Conservation (phyloP, 1,140 invertebrate genomes). For the Sinonovacula constricta region DNA sequence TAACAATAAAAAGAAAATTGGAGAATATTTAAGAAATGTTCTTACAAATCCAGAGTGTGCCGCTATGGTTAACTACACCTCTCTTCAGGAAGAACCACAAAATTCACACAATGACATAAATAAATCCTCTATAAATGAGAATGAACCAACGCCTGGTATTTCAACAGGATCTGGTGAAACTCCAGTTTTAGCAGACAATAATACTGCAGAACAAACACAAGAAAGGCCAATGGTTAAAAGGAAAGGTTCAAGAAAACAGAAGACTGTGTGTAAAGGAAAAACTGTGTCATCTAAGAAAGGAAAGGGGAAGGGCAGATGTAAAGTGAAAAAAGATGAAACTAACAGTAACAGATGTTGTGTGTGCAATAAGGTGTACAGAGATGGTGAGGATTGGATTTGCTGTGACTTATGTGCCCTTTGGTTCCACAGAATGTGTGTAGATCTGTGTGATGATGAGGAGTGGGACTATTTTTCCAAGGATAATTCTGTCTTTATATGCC, state of each 20-base stretch:
- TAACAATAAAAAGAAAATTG: neutral
- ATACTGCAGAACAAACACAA: neutral
- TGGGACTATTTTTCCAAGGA: constrained; percentile 1
- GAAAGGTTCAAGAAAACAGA: neutral
- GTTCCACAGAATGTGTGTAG: neutral
- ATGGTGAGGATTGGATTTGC: constrained; percentile 7
- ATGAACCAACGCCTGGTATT: neutral
- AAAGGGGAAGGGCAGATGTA: neutral
- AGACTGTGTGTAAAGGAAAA: neutral
- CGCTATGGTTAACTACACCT: neutral
- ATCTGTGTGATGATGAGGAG: neutral
- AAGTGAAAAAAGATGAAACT: neutral
- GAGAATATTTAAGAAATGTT: constrained; percentile 1
- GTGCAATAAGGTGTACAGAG: neutral
- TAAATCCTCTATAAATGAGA: neutral
- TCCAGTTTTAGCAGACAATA: neutral
- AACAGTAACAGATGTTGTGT: constrained; percentile 7
- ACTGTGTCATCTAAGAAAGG: neutral
- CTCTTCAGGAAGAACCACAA: neutral
- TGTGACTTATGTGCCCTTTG: constrained; percentile 1
- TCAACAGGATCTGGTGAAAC: neutral
- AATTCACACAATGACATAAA: neutral
- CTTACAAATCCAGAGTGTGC: neutral
- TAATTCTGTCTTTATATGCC: neutral
- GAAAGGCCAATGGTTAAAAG: neutral